Base-by-base conservation (phyloP, 1,140 invertebrate genomes). In the Drosophila aff. region DNA sequence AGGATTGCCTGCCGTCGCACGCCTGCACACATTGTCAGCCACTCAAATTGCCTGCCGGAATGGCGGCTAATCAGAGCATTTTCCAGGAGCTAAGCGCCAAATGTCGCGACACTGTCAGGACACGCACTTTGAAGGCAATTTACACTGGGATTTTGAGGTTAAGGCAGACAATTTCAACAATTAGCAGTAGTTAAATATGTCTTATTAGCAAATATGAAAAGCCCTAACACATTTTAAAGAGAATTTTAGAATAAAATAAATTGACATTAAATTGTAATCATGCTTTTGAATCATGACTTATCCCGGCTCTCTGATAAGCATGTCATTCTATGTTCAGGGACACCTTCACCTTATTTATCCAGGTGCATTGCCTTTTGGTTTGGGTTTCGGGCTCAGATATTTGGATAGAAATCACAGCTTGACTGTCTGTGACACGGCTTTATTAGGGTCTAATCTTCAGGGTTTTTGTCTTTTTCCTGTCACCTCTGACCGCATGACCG, bases 1-100 rank as follows among this genome's bases (percentile, higher is more conserved):
- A 43, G 65, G 60, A 68, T 62, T 71, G 52, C 60, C 36, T 64
- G 52, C 68, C 31, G 26, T 59, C 58, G 43, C 74, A 73, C 44
- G 44, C 46, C 43, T 49, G 49, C 64, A 57, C 65, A 46, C 58
- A 55, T 49, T 65, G 63, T 52, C 79, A 80, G 49, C 44, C 71
- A 77, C 80, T 82, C 74, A 62, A 81, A 82, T 67, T 76, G 46
- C 31, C 53, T 47, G 15, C 26, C 46, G 68, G 55, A 69, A 63
- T 75, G 55, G 64, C 16, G 66, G 81, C 85, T 87, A 87, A 87
- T 87, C 85, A 90, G 77, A 73, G 52, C 59, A 81, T 81, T 75
- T 81, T 76, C 52, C 77, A 71, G 73, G 76, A 89, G 77, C 72
- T 81, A 75, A 87, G 63, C 74, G 77, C n/a, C 58, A 66, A 87